Conservation (phyloP, 2,113 vertebrate genomes). For the Dissostichus mawsoni region DNA sequence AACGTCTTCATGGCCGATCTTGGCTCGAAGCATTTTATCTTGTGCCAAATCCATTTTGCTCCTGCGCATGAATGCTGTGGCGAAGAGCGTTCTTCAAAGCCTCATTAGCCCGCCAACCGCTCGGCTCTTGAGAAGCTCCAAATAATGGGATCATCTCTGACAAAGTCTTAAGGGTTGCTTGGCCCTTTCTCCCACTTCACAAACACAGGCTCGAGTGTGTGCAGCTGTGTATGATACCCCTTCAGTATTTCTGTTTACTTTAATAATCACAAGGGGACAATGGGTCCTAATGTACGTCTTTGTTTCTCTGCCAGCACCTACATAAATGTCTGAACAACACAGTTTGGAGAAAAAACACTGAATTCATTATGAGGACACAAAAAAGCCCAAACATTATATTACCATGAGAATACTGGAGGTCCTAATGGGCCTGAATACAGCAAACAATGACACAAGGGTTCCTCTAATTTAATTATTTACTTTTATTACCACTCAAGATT, state of each 20-base stretch:
- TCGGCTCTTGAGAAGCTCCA: conserved; percentile 61
- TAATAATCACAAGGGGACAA: conserved; percentile 76
- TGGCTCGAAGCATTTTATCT: conserved; percentile 68
- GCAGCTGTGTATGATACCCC: conserved; percentile 78
- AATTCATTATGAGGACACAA: conserved; percentile 74
- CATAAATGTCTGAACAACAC: conserved; percentile 79
- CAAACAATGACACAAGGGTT: conserved; percentile 72
- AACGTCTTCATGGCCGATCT: conserved; percentile 9
- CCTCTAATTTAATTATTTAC: conserved; percentile 79
- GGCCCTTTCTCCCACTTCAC: conserved; percentile 72
- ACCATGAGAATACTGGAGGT: conserved; percentile 80
- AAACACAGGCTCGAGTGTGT: conserved; percentile 72
- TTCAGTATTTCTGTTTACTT: conserved; percentile 82
- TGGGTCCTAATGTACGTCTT: conserved; percentile 78
- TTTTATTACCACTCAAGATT: conserved; percentile 81
- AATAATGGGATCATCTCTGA: conserved; percentile 72
- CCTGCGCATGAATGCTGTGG: conserved; percentile 35
- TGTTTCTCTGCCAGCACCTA: conserved; percentile 83
- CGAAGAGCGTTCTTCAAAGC: conserved; percentile 77
- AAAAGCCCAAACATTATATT: conserved; percentile 72
- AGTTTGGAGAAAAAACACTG: conserved; percentile 74
- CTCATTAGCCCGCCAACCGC: conserved; percentile 44
- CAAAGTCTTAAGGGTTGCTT: conserved; percentile 78
- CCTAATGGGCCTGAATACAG: conserved; percentile 73
- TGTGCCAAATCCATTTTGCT: conserved; percentile 57